Percentiles rank a stretch among this genome's conserved stretches.
phyloP scores from a whole-genome alignment of 92 coral and sea anemone species.

The Palythoa caribaeorum region DNA sequence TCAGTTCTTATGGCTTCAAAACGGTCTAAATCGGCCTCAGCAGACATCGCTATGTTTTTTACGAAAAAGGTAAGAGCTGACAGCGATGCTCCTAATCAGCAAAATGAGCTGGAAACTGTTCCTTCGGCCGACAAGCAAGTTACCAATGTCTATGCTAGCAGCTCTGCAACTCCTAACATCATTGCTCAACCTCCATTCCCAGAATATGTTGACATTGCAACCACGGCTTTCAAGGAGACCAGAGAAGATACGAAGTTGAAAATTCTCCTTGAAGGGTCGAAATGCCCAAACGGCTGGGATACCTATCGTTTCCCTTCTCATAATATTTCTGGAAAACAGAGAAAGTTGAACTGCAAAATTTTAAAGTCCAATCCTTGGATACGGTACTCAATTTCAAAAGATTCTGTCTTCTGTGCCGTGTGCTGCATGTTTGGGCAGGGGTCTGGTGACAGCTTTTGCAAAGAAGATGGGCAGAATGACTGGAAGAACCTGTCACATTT shows the following conservation, averaged over 20 bases:
- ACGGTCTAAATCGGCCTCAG: too few relatives aligned
- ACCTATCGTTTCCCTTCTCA: background rate
- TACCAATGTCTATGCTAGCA: constrained; percentile 14
- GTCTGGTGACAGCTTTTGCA: constrained; percentile 13
- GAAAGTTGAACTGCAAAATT: constrained; percentile 33
- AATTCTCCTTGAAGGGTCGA: constrained; percentile 40
- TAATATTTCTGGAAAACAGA: background rate
- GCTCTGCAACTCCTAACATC: constrained; percentile 34
- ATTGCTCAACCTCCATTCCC: constrained; percentile 38
- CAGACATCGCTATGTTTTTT: too few relatives aligned
- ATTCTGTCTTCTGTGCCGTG: background rate
- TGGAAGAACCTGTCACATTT: background rate
- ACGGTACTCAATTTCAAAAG: constrained; percentile 28
- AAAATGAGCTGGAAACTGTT: background rate
- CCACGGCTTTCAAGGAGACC: background rate
- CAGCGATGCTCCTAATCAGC: too few relatives aligned
- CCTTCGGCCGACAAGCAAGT: constrained; percentile 10
- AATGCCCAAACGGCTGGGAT: constrained; percentile 27
- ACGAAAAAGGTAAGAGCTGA: too few relatives aligned
- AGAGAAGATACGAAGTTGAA: background rate
- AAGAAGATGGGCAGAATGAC: constrained; percentile 13
- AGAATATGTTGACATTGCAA: background rate
- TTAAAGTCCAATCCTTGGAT: constrained; percentile 24
- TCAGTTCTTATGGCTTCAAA: too few relatives aligned
- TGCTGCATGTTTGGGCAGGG: constrained; percentile 10